These are phyloP conservation scores for Hemibagrus wyckioides DNA, from an alignment of 2,113 vertebrate genomes.

Conservation along the genomic window DNA sequence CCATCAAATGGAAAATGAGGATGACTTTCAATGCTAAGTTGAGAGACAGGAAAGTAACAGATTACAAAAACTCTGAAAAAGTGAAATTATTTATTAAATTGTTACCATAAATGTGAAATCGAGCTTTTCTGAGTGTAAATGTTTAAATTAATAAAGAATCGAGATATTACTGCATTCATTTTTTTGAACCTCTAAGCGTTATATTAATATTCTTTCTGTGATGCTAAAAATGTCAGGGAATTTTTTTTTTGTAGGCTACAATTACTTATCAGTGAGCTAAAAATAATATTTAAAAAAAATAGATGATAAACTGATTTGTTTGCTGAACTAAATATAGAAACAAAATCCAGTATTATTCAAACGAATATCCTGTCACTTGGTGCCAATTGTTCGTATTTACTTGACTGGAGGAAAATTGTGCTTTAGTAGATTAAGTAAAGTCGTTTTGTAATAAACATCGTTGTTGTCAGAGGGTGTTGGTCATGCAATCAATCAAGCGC, in stretches of 20 bases:
- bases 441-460: conserved; percentile 56
- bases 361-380: conserved; percentile 54
- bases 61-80: neutral
- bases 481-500: conserved; percentile 53
- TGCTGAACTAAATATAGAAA: neutral
- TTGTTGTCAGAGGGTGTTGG: conserved; percentile 50
- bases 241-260: neutral
- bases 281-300: conserved; percentile 10
- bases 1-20: neutral
- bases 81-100: neutral
- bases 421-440: conserved; percentile 40
- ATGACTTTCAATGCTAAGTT: neutral
- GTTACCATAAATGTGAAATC: neutral
- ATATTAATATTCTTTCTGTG: neutral
- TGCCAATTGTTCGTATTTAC: conserved; percentile 62
- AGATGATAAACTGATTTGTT: conserved; percentile 5
- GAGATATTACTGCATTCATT: neutral
- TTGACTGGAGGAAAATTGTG: conserved; percentile 49
- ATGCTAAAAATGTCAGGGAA: conserved; percentile 3
- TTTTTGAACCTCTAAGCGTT: neutral
- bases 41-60: neutral
- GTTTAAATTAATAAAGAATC: neutral
- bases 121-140: neutral
- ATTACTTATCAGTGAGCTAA: neutral
- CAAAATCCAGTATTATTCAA: conserved; percentile 20